These are phyloP conservation scores for Etheostoma nigrum DNA, from an alignment of 2,797 vertebrate genomes.

Conservation along the genomic window DNA sequence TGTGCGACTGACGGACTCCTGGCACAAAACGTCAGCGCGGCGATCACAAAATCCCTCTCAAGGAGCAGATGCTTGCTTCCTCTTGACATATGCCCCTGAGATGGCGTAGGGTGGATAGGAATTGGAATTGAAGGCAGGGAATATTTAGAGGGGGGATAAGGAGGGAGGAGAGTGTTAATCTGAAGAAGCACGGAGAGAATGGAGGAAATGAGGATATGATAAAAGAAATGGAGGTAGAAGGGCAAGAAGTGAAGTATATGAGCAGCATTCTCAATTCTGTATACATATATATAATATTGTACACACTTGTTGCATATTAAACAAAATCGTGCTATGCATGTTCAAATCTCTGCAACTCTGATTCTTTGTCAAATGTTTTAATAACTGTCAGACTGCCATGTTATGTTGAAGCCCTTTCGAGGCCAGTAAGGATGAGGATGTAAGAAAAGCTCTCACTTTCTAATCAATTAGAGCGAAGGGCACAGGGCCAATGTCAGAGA, in stretches of 20 bases:
- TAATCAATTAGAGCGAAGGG: conserved; percentile 34
- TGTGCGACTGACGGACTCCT: conserved; percentile 59
- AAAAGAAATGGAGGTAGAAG: neutral
- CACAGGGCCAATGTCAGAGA: conserved; percentile 26
- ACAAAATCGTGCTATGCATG: neutral
- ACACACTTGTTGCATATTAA: neutral
- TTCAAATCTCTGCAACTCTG: neutral
- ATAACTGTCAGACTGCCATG: neutral
- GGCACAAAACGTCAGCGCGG: conserved; percentile 58
- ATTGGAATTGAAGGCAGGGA: conserved; percentile 56
- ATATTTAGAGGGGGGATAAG: conserved; percentile 33
- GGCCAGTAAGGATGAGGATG: conserved; percentile 13
- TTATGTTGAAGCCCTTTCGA: neutral
- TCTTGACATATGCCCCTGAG: conserved; percentile 83
- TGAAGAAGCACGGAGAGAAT: neutral
- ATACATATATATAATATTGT: neutral
- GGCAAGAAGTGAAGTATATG: neutral
- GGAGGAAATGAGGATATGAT: conserved; percentile 4
- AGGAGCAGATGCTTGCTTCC: conserved; percentile 84
- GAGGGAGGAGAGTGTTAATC: conserved; percentile 31
- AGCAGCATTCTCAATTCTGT: neutral
- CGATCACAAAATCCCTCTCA: conserved; percentile 76
- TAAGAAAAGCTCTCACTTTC: conserved; percentile 33
- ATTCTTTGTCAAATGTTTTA: neutral
- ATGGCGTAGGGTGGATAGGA: conserved; percentile 65